Conservation (phyloP, 2,113 vertebrate genomes). For the Anoplopoma fimbria region DNA sequence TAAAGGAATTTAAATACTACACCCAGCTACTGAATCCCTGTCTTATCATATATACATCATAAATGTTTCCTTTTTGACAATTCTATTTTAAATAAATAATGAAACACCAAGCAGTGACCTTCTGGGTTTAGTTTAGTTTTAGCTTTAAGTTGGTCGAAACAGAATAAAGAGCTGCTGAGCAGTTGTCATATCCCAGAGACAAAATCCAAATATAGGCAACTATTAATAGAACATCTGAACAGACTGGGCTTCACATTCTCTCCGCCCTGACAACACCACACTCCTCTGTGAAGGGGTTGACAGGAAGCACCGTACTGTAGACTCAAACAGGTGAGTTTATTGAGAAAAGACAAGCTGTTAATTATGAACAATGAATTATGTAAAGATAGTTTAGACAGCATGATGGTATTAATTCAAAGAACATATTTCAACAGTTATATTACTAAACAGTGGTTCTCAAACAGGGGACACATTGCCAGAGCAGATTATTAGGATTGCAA, state of each 20-base stretch:
- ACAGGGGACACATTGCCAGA: neutral
- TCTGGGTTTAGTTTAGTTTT: neutral
- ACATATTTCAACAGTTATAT: neutral
- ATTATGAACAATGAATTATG: neutral
- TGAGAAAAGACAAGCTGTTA: neutral
- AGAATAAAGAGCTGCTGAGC: neutral
- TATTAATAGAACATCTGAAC: constrained; percentile 49
- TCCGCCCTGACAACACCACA: constrained; percentile 18
- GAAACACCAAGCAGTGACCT: neutral
- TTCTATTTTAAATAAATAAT: no score
- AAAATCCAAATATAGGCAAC: constrained; percentile 47
- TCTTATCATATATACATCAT: no score
- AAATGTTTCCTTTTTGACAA: no score
- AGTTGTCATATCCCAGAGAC: constrained; percentile 29
- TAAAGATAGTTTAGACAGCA: neutral
- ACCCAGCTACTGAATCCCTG: no score
- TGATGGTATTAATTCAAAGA: neutral
- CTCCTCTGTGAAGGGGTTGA: neutral
- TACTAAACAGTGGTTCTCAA: neutral
- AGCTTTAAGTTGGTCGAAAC: neutral
- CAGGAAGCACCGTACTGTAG: neutral
- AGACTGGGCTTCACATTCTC: constrained; percentile 18
- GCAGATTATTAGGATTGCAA: neutral
- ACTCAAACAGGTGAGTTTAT: constrained; percentile 26
- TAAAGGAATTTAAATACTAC: no score